Evolutionary conservation across 2,113 vertebrate species (phyloP).

Genomic region (Ciconia maguari): DNA sequence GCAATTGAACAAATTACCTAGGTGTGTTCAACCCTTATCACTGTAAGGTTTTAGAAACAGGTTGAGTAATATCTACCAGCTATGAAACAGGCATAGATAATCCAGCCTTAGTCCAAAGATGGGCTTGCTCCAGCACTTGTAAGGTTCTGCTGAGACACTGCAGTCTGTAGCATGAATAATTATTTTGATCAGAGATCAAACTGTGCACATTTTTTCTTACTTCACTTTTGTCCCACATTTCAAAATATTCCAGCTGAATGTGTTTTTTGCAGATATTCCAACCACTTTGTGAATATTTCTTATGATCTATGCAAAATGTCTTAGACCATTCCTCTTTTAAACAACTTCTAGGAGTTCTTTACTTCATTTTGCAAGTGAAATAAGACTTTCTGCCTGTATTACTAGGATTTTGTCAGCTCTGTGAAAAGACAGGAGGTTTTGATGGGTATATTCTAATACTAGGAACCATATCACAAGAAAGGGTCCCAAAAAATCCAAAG

Average conservation of each 20-base stretch:
- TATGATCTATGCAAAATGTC: not conserved
- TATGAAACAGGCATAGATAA: not conserved
- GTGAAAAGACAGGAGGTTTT: not conserved
- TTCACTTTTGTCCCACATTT: not conserved
- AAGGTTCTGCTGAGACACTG: not conserved
- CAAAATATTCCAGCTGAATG: not conserved
- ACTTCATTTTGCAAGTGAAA: not conserved
- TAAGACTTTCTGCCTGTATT: not conserved
- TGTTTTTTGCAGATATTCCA: not conserved
- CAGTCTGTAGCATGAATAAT: not conserved
- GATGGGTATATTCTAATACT: not conserved
- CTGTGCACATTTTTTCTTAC: not conserved
- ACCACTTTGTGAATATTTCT: not conserved
- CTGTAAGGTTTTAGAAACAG: not conserved
- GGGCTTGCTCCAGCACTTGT: accelerated
- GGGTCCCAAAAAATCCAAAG: not conserved
- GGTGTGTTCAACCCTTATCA: not conserved
- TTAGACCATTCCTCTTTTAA: not conserved
- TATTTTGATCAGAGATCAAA: not conserved
- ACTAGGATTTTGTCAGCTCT: not conserved
- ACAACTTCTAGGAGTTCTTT: not conserved
- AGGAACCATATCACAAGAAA: not conserved
- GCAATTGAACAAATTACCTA: not conserved
- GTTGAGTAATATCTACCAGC: not conserved
- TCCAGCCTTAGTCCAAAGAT: not conserved